Percentiles rank a stretch among this genome's conserved stretches.
Evolutionary conservation across 1,140 invertebrate genomes (phyloP).

Genomic region (Heliconius hermathena): DNA sequence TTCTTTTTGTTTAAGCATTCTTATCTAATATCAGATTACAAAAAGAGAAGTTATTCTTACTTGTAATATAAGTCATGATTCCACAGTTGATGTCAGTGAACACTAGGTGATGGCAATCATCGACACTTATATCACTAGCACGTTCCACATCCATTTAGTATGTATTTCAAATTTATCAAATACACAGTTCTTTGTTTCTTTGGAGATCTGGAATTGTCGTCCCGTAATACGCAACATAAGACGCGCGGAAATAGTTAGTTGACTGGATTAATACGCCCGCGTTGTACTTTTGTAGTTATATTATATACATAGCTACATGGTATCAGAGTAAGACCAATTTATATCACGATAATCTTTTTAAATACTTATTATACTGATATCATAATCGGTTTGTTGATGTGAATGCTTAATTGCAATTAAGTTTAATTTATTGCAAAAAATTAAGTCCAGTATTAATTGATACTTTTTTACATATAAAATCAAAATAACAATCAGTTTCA

Average conservation of each 20-base stretch:
- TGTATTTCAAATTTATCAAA: background rate
- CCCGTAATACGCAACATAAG: background rate
- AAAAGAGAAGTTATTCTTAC: slow-evolving; percentile 18
- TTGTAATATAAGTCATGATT: slow-evolving; percentile 5
- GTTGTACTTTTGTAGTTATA: background rate
- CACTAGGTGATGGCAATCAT: slow-evolving; percentile 56
- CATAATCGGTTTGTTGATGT: background rate
- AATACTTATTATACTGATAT: slow-evolving; percentile 1
- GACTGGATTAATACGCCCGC: slow-evolving; percentile 24
- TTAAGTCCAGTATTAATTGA: too few relatives aligned
- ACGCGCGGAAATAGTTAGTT: slow-evolving; percentile 35
- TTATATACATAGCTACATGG: background rate
- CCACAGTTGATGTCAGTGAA: slow-evolving; percentile 47
- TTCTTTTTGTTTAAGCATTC: too few relatives aligned
- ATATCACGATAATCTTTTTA: background rate
- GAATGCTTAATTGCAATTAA: background rate
- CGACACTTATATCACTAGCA: slow-evolving; percentile 54
- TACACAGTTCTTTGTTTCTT: slow-evolving; percentile 17
- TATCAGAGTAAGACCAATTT: background rate
- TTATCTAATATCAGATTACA: too few relatives aligned
- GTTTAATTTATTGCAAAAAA: background rate
- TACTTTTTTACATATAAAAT: too few relatives aligned
- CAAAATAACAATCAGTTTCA: too few relatives aligned
- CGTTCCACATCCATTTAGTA: slow-evolving; percentile 61
- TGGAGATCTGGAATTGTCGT: slow-evolving; percentile 15